Base-by-base conservation (phyloP, 1,140 invertebrate species). In the Trissolcus basalis region DNA sequence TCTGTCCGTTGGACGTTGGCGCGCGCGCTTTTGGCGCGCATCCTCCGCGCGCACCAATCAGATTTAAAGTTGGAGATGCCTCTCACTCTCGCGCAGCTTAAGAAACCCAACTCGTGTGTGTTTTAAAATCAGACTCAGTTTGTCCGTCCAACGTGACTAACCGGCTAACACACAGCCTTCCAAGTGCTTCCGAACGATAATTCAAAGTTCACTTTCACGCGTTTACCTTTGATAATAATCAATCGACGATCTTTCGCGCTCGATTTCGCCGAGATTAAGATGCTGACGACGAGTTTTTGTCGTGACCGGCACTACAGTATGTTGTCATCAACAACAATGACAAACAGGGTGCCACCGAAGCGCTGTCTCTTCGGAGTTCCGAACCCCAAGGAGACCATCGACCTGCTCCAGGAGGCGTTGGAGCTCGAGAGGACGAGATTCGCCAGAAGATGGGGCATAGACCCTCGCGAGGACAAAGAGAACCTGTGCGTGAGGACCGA, bases 401-500 rank as follows among this genome's bases (percentile, higher is more conserved):
- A 87, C 5, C 71, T 88, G 33, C 75, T 87, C 0, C 84, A 87
- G 19, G 87, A 87, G 16, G 79, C 85, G 0, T 48, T 87, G 3
- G 84, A 87, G n/a, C 54, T 65, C 13, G 86, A 88, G 41, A 77
- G 85, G 19, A 81, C 70, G 16, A 83, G 79, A 33, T 88, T 88
- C 65, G 63, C 79, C 0, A 80, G 75, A 4, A 73, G 86, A 63
- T 87, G 86, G 86, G 86, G 86, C 48, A 77, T 88, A 32, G 85
- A 88, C 77, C 84, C 85, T 0, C 63, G 79, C n/a, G 76, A 81
- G 27, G 85, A 88, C 56, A 87, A 88, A 78, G 86, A 88, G 60
- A 87, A 88, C 49, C 72, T 63, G 54, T 72, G 58, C 64, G 64
- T 71, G 45, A 35, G 60, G 35, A 50, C 49, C 7, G 68, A 85